Percentiles rank a stretch among this genome's conserved stretches.
Evolutionary conservation across 2,888 invertebrate genomes (phyloP).

Genomic region (Cephus sareptanus): DNA sequence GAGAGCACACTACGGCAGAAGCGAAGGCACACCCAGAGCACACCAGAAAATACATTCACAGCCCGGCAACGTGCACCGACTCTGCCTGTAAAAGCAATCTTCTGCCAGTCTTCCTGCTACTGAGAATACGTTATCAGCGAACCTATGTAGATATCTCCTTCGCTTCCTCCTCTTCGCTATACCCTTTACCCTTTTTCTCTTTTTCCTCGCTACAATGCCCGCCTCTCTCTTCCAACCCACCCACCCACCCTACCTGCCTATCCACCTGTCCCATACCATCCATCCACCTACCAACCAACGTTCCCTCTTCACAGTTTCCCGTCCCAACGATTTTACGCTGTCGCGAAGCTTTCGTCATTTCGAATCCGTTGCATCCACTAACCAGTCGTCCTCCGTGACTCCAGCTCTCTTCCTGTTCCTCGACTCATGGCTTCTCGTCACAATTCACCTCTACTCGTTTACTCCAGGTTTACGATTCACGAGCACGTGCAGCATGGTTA

Average conservation of each 20-base stretch:
- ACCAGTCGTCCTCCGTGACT: background rate
- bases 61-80: slow-evolving; percentile 38
- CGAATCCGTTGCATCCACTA: background rate
- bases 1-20: slow-evolving; percentile 19
- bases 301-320: background rate
- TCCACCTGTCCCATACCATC: background rate
- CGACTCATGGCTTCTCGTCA: background rate
- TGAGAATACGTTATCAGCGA: slow-evolving; percentile 57
- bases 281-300: background rate
- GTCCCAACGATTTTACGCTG: background rate
- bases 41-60: slow-evolving; percentile 41
- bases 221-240: background rate
- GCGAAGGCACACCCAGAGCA: slow-evolving; percentile 18
- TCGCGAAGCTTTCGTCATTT: background rate
- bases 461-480: background rate
- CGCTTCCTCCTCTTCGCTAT: background rate
- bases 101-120: slow-evolving; percentile 52
- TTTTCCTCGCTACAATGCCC: background rate
- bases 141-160: slow-evolving; percentile 19
- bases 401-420: background rate
- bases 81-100: slow-evolving; percentile 57
- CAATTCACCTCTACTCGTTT: background rate
- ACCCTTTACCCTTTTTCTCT: slow-evolving; percentile 12
- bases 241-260: background rate
- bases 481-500: background rate